Base-by-base conservation (phyloP, 1,140 invertebrate species). In the Lordiphosa collinella region DNA sequence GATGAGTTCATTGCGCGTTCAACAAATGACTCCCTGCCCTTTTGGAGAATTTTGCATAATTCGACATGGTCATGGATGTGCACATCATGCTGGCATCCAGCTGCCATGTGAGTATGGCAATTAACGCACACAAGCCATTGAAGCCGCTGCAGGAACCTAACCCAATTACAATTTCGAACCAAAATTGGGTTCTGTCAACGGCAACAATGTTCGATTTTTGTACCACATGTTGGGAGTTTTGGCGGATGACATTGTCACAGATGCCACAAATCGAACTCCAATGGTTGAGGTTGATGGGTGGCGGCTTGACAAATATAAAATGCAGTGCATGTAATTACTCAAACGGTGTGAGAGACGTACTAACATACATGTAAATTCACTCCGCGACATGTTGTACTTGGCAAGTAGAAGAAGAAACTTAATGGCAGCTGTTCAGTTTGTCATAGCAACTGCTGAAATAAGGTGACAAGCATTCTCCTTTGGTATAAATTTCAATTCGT, bases 1-100 rank as follows among this genome's bases (percentile, higher is more conserved):
- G 57, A 84, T 52, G 69, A 84, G 78, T 84, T 84, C 63, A 84
- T 84, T 82, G 67, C 37, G 58, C 55, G 41, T 31, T 7, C 49
- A 35, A 68, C 22, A 25, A 73, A 60, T 53, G 56, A 47, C 65
- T 55, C 52, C 36, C 35, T 41, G 36, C 58, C 49, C 46, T 50
- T 25, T 46, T 35, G 34, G 31, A 16, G 46, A 50, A 38, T 54
- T 73, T 66, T 71, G 51, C 70, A 60, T 63, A 63, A 58, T 57
- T 51, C 40, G 52, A 40, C 40, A 40, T 40, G 31, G 43, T 31
- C 60, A 51, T 47, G 50, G 13, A 44, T 44, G 41, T 29, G 12
- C 12, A 10, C 37, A 29, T 3, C 41, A 10, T 36, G 11, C 41
- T 14, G 49, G 38, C 22, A 46, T 12, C 14, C 43, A 43, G 29